A percentile compares a stretch with the other conserved stretches of the same genome.
Evolutionary conservation across 2,113 vertebrate genomes (phyloP).

Genomic region (Coryphaenoides rupestris): DNA sequence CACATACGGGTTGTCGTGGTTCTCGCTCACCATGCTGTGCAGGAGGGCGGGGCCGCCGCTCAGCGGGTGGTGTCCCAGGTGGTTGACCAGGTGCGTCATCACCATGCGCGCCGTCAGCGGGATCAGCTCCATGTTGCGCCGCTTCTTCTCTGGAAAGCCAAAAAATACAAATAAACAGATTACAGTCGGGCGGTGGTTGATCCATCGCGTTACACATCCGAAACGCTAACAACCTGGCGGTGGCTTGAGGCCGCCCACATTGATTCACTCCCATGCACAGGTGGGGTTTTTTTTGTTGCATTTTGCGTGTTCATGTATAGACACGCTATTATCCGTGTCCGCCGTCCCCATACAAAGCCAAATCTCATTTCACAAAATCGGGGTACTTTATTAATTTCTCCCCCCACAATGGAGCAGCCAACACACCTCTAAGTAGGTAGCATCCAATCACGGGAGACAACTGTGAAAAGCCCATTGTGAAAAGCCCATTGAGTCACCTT

Average conservation of each 20-base stretch:
- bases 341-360: constrained; percentile 53
- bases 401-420: constrained; percentile 54
- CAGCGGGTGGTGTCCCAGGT: constrained; percentile 91
- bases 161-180: not conserved
- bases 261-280: constrained; percentile 19
- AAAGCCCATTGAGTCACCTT: constrained; percentile 70
- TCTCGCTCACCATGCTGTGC: constrained; percentile 92
- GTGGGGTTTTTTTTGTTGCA: constrained; percentile 1
- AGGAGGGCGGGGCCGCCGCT: constrained; percentile 88
- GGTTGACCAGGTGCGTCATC: constrained; percentile 96
- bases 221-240: constrained; percentile 10
- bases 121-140: constrained; percentile 89
- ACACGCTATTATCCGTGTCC: constrained; percentile 40
- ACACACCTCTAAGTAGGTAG: constrained; percentile 60
- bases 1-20: constrained; percentile 88
- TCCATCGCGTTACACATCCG: not conserved
- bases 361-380: constrained; percentile 57
- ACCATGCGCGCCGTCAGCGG: constrained; percentile 92
- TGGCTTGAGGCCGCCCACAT: not conserved
- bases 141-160: constrained; percentile 80
- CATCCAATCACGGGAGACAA: constrained; percentile 69
- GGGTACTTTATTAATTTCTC: constrained; percentile 54
- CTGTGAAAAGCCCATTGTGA: constrained; percentile 74
- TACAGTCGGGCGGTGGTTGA: not conserved
- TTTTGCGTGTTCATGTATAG: constrained; percentile 37